Conservation (phyloP, 2,113 vertebrate genomes). For the Erpornis zantholeuca region DNA sequence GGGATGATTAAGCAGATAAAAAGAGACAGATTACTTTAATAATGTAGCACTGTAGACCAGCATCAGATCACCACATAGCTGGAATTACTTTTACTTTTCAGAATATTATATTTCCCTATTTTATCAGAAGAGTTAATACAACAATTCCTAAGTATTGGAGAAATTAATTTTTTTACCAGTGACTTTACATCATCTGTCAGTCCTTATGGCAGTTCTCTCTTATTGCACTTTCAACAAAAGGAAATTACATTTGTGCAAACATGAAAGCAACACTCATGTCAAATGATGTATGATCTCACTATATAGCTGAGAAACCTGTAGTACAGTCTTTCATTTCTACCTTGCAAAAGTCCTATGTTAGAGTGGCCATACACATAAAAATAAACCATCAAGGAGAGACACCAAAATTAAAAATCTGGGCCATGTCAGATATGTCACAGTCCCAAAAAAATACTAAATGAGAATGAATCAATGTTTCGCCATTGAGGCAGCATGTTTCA, state of each 20-base stretch:
- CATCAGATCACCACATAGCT: background rate
- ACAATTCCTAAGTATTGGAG: background rate
- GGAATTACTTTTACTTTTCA: background rate
- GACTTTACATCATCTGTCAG: background rate
- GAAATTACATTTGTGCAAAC: background rate
- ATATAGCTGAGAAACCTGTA: background rate
- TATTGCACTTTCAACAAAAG: background rate
- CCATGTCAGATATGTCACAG: background rate
- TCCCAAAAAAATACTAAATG: background rate
- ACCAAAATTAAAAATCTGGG: background rate
- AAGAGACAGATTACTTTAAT: background rate
- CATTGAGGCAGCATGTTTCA: background rate
- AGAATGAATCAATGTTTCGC: background rate
- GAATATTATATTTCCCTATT: background rate
- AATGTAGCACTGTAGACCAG: background rate
- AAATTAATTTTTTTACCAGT: background rate
- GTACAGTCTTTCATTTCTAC: background rate
- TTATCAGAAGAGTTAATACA: background rate
- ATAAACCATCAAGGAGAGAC: background rate
- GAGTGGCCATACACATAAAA: background rate
- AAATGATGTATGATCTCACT: background rate
- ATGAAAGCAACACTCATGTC: background rate
- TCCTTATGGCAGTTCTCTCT: background rate
- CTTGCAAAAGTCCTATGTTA: background rate
- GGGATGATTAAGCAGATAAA: background rate